A percentile compares a stretch with the other conserved stretches of the same genome.
phyloP scores from a whole-genome alignment of 2,797 vertebrate species.

The Sciaenops ocellatus region DNA sequence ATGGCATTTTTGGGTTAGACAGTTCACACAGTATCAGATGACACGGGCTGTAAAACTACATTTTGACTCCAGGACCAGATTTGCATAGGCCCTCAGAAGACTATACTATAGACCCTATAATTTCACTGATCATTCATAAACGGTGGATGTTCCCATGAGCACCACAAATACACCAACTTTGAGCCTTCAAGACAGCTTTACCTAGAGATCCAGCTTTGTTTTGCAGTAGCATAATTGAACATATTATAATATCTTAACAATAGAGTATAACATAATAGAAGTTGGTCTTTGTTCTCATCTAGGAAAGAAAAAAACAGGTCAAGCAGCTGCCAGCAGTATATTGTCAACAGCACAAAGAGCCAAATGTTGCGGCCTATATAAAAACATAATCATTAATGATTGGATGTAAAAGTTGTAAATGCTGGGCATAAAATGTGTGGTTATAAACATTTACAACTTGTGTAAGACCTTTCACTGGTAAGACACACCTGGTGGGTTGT shows the following conservation, averaged over 20 bases:
- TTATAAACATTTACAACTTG: background rate
- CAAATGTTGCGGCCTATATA: background rate
- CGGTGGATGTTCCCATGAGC: too few relatives aligned
- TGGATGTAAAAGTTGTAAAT: background rate
- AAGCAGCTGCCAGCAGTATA: background rate
- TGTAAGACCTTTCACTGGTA: background rate
- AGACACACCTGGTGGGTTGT: conserved; percentile 13
- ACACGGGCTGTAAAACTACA: background rate
- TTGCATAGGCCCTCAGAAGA: background rate
- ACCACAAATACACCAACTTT: background rate
- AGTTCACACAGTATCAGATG: conserved; percentile 25
- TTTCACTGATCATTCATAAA: background rate
- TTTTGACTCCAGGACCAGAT: background rate
- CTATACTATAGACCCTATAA: too few relatives aligned
- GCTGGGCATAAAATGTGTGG: background rate
- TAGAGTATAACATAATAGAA: background rate
- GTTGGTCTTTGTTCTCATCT: background rate
- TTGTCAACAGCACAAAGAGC: conserved; percentile 11
- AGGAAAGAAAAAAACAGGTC: background rate
- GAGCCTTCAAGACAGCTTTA: conserved; percentile 2
- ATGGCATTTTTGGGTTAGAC: conserved; percentile 7
- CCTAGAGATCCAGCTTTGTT: background rate
- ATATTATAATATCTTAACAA: background rate
- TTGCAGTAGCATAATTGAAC: background rate
- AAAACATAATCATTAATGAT: background rate